These are phyloP conservation scores for Pachyseris speciosa DNA, from an alignment of 64 coral and sea anemone genomes.

Conservation along the genomic window DNA sequence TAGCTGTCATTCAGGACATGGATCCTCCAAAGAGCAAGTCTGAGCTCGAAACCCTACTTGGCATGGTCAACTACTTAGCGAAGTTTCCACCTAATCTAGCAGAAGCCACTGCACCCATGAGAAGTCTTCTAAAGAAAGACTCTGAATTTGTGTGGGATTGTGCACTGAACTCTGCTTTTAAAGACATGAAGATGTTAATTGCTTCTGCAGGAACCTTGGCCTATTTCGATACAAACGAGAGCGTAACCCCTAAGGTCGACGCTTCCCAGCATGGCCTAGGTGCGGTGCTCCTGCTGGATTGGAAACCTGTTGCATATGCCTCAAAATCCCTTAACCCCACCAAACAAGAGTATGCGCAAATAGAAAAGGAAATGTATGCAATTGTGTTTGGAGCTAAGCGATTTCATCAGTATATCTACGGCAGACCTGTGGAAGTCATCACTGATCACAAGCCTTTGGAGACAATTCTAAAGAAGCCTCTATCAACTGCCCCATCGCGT, in stretches of 20 bases:
- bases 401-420: not conserved
- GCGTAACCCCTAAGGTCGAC: not conserved
- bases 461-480: not conserved
- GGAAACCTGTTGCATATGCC: not conserved
- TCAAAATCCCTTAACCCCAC: not conserved
- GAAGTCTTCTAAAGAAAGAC: no score
- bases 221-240: no score
- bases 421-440: not conserved
- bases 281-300: not conserved
- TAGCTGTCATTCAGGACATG: not conserved
- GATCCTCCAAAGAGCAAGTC: not conserved
- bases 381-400: not conserved
- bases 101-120: no score
- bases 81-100: no score
- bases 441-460: not conserved
- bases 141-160: no score
- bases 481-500: not conserved
- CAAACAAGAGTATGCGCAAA: not conserved
- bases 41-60: no score
- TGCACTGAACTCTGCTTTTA: no score
- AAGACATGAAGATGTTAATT: no score
- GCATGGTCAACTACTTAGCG: no score
- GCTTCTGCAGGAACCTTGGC: no score
- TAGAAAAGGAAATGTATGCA: not conserved
- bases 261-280: not conserved